Evolutionary conservation across 2,797 vertebrate genomes (phyloP), one percentile per base, ranked within the genome.

Genomic region (Rachycentron canadum): DNA sequence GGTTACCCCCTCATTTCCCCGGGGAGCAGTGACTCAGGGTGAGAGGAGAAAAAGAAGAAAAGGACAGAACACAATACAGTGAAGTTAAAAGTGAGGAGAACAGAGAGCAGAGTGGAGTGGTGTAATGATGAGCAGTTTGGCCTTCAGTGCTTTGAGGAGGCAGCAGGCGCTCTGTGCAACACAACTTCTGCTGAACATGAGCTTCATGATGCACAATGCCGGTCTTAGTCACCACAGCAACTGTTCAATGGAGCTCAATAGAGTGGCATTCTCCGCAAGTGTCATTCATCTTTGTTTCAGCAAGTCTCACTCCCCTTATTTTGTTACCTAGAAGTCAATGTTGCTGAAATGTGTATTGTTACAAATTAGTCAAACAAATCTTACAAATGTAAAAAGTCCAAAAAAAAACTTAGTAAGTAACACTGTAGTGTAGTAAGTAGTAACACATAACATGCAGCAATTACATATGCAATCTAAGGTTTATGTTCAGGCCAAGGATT

Each of bases 211-310:
- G 87, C 86, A 90, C 85, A 84, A 69, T 78, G 80, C 58, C 34
- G 12, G 53, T 82, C 88, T 93, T 90, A 93, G 92, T 94, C 93
- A 93, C 91, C 89, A 86, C 69, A 57, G 84, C 91, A 93, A 92
- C 92, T 92, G 89, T 70, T 92, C 45, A 41, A 25, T 28, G 52
- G 73, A 59, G 65, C 59, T 81, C 76, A 75, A 64, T 50, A 23
- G 69, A 45, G 72, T 59, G 55, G 62, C 66, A n/a, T 65, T 83
- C 32, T 74, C 71, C 73, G 66, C 38, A 52, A 82, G 59, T 41
- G 76, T 45, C 68, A 86, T 57, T 81, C 80, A 69, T 76, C 52
- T 28, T 77, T 75, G 62, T 84, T 75, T 59, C 72, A 69, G 10
- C 36, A 36, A 28, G 64, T 60, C 59, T 53, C 36, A 14, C 19